A percentile compares a stretch with the other conserved stretches of the same genome.
These are phyloP conservation scores for Heliothis subflexa DNA, from an alignment of 1,140 invertebrate species.

Conservation along the genomic window DNA sequence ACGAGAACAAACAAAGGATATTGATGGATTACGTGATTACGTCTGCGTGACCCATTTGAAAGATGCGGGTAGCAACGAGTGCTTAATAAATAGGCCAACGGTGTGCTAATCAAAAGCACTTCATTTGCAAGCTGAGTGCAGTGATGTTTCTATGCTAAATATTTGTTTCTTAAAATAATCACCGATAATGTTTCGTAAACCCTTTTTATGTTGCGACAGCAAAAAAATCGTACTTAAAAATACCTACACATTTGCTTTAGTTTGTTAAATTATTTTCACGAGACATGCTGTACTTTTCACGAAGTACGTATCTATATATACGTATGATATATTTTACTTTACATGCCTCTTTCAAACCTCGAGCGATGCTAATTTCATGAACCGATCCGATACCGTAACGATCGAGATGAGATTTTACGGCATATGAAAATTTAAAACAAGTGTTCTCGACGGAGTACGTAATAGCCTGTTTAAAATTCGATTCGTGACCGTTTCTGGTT, in stretches of 20 bases:
- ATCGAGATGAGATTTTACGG: not conserved
- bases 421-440: conserved; percentile 17
- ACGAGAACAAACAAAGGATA: conserved; percentile 26
- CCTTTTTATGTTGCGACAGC: not conserved
- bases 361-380: conserved; percentile 4
- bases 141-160: not conserved
- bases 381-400: not conserved
- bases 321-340: too few species aligned
- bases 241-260: not conserved
- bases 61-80: conserved; percentile 24
- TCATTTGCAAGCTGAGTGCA: conserved; percentile 9
- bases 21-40: conserved; percentile 35
- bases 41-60: conserved; percentile 32
- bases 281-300: too few species aligned
- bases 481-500: conserved; percentile 22
- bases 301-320: too few species aligned
- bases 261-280: not conserved
- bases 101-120: conserved; percentile 33
- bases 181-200: not conserved
- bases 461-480: conserved; percentile 20
- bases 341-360: not conserved
- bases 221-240: too few species aligned
- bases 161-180: not conserved
- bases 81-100: conserved; percentile 23
- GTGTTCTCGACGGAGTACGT: not conserved